Evolutionary conservation across 2,888 invertebrate genomes (phyloP).

Genomic region (Siphlonurus alternatus): DNA sequence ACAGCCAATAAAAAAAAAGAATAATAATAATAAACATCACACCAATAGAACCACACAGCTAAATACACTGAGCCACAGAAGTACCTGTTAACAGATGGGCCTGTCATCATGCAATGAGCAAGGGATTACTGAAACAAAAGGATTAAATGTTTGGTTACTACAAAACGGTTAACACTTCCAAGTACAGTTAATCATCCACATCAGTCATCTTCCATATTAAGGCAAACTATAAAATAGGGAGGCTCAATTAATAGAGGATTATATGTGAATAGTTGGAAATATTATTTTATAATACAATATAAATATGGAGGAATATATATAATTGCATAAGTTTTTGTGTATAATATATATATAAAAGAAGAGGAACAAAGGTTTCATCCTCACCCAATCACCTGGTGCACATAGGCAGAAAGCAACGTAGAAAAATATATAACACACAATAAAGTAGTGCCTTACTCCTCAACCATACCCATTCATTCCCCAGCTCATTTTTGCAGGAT

Average conservation of each 20-base stretch:
- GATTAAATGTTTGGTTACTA: constrained; percentile 17
- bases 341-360: too few relatives aligned
- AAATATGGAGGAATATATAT: too few relatives aligned
- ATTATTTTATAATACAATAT: too few relatives aligned
- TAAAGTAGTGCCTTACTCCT: too few relatives aligned
- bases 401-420: constrained; percentile 1
- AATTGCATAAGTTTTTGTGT: too few relatives aligned
- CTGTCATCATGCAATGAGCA: constrained; percentile 22
- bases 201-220: not conserved
- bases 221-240: not conserved
- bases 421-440: not conserved
- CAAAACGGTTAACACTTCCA: constrained; percentile 9
- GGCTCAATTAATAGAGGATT: not conserved
- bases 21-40: constrained; percentile 9
- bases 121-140: constrained; percentile 21
- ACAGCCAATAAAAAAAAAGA: constrained; percentile 12
- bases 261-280: too few relatives aligned
- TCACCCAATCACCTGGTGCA: constrained; percentile 13
- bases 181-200: constrained; percentile 7
- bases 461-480: not conserved
- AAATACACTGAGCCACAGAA: constrained; percentile 16
- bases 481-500: not conserved
- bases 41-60: constrained; percentile 15
- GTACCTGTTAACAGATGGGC: constrained; percentile 19
- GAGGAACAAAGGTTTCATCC: too few relatives aligned